Conservation (phyloP, 2,113 vertebrate species). For the Heloderma charlesbogerti region DNA sequence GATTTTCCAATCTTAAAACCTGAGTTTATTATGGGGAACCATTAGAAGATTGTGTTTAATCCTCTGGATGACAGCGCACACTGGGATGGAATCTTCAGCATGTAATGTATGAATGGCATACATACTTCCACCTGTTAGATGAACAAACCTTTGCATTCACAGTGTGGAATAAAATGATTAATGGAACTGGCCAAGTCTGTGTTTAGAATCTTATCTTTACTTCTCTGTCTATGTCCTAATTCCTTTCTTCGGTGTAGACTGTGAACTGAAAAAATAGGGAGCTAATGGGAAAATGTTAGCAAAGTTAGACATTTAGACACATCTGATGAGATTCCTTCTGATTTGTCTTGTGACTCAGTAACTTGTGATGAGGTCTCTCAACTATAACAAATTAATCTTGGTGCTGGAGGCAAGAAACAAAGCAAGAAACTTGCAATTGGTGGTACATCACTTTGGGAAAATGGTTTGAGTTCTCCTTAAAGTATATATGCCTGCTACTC, state of each 20-base stretch:
- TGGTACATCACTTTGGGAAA: not conserved
- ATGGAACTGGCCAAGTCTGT: constrained; percentile 66
- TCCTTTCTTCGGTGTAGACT: not conserved
- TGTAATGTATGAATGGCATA: constrained; percentile 62
- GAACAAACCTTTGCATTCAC: constrained; percentile 41
- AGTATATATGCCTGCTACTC: not conserved
- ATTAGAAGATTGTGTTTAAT: constrained; percentile 65
- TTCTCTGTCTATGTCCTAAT: constrained; percentile 2
- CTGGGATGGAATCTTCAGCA: constrained; percentile 57
- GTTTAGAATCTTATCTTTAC: constrained; percentile 54
- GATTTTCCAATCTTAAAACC: constrained; percentile 59
- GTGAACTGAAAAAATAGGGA: rapidly evolving
- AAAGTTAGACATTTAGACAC: not conserved
- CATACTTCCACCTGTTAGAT: constrained; percentile 54
- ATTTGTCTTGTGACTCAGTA: constrained; percentile 21
- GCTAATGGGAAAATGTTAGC: constrained; percentile 8
- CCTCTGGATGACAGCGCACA: constrained; percentile 69
- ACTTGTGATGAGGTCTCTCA: constrained; percentile 47
- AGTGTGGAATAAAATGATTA: constrained; percentile 48
- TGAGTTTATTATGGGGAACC: constrained; percentile 70
- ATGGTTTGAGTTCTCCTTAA: not conserved
- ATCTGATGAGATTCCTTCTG: not conserved
- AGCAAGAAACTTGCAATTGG: not conserved
- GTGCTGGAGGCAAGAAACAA: not conserved
- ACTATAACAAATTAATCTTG: constrained; percentile 7